Evolutionary conservation across 2,888 invertebrate genomes (phyloP).

Genomic region (Diadegma fenestrale): DNA sequence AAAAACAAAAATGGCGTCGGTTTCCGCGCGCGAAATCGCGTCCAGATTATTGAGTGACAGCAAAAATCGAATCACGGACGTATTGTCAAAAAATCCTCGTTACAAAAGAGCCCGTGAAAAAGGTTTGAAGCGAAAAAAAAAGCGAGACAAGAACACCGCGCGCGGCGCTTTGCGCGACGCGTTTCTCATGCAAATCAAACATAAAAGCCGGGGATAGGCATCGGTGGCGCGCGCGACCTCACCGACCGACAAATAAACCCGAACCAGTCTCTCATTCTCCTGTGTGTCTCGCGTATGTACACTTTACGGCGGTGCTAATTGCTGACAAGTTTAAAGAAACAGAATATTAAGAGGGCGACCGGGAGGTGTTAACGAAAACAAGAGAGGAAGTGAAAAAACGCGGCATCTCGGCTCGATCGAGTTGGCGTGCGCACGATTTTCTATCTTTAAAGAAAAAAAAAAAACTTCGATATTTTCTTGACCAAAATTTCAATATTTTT

Average conservation of each 20-base stretch:
- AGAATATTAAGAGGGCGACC: slow-evolving; percentile 61
- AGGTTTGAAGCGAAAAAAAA: neutral
- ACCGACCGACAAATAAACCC: slow-evolving; percentile 25
- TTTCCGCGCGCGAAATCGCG: neutral
- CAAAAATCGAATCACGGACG: neutral
- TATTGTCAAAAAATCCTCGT: neutral
- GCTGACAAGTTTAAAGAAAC: slow-evolving; percentile 73
- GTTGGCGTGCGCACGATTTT: slow-evolving; percentile 62
- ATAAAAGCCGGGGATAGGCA: slow-evolving; percentile 20
- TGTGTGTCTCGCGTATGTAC: neutral
- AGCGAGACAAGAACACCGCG: neutral
- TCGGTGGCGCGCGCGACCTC: slow-evolving; percentile 36
- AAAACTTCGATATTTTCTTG: too few species aligned
- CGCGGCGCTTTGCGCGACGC: slow-evolving; percentile 71
- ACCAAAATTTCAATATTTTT: too few species aligned
- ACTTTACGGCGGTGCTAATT: slow-evolving; percentile 82
- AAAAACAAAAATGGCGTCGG: neutral
- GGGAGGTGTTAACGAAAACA: slow-evolving; percentile 82
- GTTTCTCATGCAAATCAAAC: slow-evolving; percentile 78
- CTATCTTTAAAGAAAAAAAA: slow-evolving; percentile 40
- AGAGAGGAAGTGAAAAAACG: slow-evolving; percentile 69
- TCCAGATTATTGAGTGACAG: neutral
- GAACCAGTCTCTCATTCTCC: slow-evolving; percentile 24
- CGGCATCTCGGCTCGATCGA: slow-evolving; percentile 60
- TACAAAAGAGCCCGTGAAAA: too few species aligned